Conservation (phyloP, 1,140 invertebrate species). For the Chlorops oryzae region DNA sequence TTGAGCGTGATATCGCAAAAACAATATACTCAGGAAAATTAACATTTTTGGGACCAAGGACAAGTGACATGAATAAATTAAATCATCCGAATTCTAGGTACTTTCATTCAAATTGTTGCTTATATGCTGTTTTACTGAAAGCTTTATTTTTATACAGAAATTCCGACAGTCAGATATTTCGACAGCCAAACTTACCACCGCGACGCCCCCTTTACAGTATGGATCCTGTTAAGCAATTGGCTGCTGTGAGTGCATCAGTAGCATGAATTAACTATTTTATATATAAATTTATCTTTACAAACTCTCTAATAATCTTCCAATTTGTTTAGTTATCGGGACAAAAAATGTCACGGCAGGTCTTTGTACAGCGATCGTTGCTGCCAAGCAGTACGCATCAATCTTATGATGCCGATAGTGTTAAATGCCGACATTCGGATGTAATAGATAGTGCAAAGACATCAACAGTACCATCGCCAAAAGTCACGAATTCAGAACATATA, state of each 20-base stretch:
- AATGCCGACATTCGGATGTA: not conserved
- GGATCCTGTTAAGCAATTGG: constrained; percentile 25
- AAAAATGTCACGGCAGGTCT: constrained; percentile 33
- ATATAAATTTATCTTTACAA: too few relatives aligned
- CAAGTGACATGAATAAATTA: constrained; percentile 6
- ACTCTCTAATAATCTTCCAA: too few relatives aligned
- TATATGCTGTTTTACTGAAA: not conserved
- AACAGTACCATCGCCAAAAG: not conserved
- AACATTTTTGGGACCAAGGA: constrained; percentile 3
- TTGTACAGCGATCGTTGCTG: constrained; percentile 35
- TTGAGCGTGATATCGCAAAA: constrained; percentile 14
- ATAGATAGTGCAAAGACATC: not conserved
- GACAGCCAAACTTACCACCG: constrained; percentile 38
- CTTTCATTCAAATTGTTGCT: too few relatives aligned
- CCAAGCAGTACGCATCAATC: constrained; percentile 14
- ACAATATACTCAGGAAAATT: constrained; percentile 14
- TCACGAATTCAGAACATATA: too few relatives aligned
- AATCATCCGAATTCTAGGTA: too few relatives aligned
- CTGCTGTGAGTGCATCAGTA: constrained; percentile 6
- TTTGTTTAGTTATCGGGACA: constrained; percentile 31
- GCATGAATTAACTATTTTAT: not conserved
- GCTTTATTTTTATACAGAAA: not conserved
- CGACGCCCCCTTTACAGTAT: constrained; percentile 28
- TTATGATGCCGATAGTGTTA: too few relatives aligned
- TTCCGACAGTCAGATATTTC: constrained; percentile 23